Percentiles rank a stretch among this genome's conserved stretches.
phyloP scores from a whole-genome alignment of 1,140 invertebrate genomes.

The Samia ricini region DNA sequence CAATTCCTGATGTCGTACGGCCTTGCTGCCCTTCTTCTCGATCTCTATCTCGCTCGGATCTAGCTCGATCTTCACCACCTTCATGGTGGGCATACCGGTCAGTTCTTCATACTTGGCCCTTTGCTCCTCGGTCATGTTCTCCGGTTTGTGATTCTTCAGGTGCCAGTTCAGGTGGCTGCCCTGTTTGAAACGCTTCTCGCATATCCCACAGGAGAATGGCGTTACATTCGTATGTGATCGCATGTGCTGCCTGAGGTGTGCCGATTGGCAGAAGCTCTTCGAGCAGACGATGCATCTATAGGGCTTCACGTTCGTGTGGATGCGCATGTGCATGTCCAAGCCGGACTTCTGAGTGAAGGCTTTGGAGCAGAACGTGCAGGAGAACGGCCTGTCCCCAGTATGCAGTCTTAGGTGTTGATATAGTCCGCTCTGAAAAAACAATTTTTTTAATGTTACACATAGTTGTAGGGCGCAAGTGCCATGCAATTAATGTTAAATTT shows the following conservation, averaged over 20 bases:
- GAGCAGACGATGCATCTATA: slow-evolving; percentile 84
- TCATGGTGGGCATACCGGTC: slow-evolving; percentile 30
- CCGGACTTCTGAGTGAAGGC: slow-evolving; percentile 89
- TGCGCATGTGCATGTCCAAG: slow-evolving; percentile 80
- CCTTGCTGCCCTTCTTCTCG: not conserved
- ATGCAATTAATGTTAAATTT: too few relatives aligned
- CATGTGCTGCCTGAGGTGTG: slow-evolving; percentile 72
- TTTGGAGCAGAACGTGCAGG: slow-evolving; percentile 90
- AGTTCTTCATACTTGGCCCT: slow-evolving; percentile 39
- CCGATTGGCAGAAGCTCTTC: slow-evolving; percentile 79
- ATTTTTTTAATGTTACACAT: not conserved
- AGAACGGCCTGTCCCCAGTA: slow-evolving; percentile 86
- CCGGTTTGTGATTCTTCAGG: slow-evolving; percentile 56
- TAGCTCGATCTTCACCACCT: slow-evolving; percentile 15
- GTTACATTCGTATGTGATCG: slow-evolving; percentile 81
- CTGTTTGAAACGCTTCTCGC: slow-evolving; percentile 77
- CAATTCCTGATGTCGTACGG: too few relatives aligned
- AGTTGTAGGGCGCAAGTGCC: too few relatives aligned
- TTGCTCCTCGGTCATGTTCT: slow-evolving; percentile 48
- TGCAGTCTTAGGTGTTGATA: slow-evolving; percentile 79
- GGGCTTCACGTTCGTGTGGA: slow-evolving; percentile 81
- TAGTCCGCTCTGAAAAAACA: slow-evolving; percentile 43
- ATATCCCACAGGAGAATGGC: slow-evolving; percentile 84
- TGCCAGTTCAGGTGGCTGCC: slow-evolving; percentile 71
- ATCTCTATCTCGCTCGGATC: not conserved